phyloP scores from a whole-genome alignment of 2,113 vertebrate species.

The Pelecanus crispus region DNA sequence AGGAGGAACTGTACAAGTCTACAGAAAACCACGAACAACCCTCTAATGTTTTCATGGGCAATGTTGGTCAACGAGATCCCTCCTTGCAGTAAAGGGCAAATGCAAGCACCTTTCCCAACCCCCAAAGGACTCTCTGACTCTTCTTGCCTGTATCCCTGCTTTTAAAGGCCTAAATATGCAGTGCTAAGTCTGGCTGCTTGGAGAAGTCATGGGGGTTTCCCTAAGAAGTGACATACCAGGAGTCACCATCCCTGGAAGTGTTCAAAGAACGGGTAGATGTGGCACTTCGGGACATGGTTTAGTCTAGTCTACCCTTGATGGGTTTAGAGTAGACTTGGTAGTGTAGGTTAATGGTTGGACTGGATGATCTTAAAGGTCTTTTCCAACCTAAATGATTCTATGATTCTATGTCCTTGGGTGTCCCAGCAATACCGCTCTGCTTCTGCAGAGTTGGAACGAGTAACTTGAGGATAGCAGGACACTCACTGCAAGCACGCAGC shows the following conservation, averaged over 20 bases:
- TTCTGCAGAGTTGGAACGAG: rapidly evolving
- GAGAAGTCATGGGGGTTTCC: background rate
- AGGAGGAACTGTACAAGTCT: background rate
- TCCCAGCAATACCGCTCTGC: background rate
- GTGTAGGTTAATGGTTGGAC: too few species aligned
- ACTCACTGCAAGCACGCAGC: background rate
- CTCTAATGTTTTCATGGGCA: background rate
- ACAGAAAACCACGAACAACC: background rate
- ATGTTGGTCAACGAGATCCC: background rate
- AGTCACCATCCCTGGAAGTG: too few species aligned
- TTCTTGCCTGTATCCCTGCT: background rate
- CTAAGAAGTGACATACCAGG: background rate
- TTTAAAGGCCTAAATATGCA: background rate
- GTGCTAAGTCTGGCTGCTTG: background rate
- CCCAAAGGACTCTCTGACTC: background rate
- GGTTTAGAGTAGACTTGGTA: too few species aligned
- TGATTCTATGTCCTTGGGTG: rapidly evolving
- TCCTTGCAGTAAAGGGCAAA: background rate
- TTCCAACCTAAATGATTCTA: too few species aligned
- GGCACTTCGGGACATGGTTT: too few species aligned
- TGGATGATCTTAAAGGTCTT: too few species aligned
- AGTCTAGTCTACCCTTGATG: too few species aligned
- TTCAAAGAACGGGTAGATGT: too few species aligned
- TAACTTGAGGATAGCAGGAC: background rate
- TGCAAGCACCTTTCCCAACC: background rate